phyloP scores from a whole-genome alignment of 2,888 invertebrate genomes.

The Pachliopta kotzebuea region DNA sequence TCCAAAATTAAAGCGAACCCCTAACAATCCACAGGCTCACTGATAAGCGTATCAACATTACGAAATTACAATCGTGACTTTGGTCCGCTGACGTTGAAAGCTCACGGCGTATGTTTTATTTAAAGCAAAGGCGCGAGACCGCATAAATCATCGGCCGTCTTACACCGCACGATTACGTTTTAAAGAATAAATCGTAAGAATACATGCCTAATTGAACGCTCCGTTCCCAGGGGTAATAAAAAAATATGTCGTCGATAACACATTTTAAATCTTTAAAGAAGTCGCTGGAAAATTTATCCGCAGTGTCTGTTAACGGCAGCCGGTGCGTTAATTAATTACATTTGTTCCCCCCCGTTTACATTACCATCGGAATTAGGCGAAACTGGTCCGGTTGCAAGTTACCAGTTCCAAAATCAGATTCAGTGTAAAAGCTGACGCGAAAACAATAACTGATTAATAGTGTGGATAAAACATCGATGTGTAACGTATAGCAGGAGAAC shows the following conservation, averaged over 20 bases:
- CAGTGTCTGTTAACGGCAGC: conserved; percentile 51
- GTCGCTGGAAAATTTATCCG: conserved; percentile 40
- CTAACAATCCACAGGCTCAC: conserved; percentile 56
- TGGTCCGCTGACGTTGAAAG: conserved; percentile 71
- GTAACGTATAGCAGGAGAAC: conserved; percentile 45
- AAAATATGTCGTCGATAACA: conserved; percentile 33
- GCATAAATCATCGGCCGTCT: conserved; percentile 69
- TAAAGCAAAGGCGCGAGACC: conserved; percentile 67
- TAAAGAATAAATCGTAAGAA: conserved; percentile 61
- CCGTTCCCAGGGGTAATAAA: conserved; percentile 32
- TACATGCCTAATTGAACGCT: conserved; percentile 61
- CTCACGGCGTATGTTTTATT: conserved; percentile 76
- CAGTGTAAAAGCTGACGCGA: conserved; percentile 73
- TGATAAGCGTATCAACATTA: conserved; percentile 63
- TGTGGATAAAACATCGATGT: conserved; percentile 51
- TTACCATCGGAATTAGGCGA: conserved; percentile 69
- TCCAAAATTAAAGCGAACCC: conserved; percentile 31
- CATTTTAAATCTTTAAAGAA: conserved; percentile 32
- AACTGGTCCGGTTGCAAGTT: conserved; percentile 55
- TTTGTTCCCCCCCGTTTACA: conserved; percentile 55
- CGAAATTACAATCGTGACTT: conserved; percentile 79
- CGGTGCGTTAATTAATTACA: conserved; percentile 59
- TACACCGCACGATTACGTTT: conserved; percentile 66
- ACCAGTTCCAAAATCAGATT: conserved; percentile 54
- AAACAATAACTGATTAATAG: conserved; percentile 69